Percentiles rank a stretch among this genome's conserved stretches.
Evolutionary conservation across 2,888 invertebrate species (phyloP).

Genomic region (Diabrotica balteata): DNA sequence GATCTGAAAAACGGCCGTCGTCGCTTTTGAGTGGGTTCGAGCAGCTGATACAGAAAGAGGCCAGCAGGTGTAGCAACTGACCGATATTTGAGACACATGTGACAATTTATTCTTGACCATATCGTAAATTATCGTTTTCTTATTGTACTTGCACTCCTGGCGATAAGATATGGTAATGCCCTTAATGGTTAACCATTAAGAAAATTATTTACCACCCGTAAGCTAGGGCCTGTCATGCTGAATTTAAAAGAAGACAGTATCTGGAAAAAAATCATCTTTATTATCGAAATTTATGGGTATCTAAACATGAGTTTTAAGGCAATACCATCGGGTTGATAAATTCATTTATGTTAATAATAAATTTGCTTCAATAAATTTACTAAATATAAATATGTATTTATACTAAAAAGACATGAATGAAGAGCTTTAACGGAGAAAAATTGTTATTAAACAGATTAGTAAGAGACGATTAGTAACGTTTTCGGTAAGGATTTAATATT

Average conservation of each 20-base stretch:
- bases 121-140: slow-evolving; percentile 28
- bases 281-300: no score
- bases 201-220: slow-evolving; percentile 15
- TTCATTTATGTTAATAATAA: no score
- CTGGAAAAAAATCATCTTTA: slow-evolving; percentile 3
- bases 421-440: no score
- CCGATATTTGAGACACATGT: slow-evolving; percentile 33
- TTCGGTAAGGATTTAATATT: no score
- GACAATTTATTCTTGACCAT: slow-evolving; percentile 28
- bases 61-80: slow-evolving; percentile 32
- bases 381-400: no score
- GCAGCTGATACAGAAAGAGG: slow-evolving; percentile 26
- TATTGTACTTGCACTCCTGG: slow-evolving; percentile 17
- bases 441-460: no score
- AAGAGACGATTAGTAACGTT: no score
- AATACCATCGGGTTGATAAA: no score
- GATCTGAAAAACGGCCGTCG: slow-evolving; percentile 28
- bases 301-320: no score
- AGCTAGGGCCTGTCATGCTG: slow-evolving; percentile 1
- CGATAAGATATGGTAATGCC: slow-evolving; percentile 25
- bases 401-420: no score
- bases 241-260: slow-evolving; percentile 1
- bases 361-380: no score
- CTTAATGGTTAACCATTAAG: slow-evolving; percentile 23
- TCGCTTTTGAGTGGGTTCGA: slow-evolving; percentile 20